phyloP scores from a whole-genome alignment of 92 coral and sea anemone species.

The Heliopora coerulea region DNA sequence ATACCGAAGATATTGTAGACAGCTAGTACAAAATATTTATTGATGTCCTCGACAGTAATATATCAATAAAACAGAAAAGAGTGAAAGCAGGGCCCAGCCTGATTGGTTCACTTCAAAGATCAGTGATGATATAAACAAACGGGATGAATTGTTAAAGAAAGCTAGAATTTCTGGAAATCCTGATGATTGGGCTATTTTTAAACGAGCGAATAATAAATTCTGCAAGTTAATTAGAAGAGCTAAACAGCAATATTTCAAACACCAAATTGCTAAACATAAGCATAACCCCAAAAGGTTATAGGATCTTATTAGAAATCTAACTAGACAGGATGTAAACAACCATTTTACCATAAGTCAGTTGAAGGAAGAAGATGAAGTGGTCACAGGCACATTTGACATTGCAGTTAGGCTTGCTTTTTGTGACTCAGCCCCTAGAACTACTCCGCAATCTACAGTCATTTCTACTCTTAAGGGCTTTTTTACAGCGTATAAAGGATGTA shows the following conservation, averaged over 20 bases:
- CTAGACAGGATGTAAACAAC: constrained; percentile 20
- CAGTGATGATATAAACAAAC: constrained; percentile 5
- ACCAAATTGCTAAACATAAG: constrained; percentile 1
- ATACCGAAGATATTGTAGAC: neutral
- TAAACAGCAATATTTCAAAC: constrained; percentile 19
- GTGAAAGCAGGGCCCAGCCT: constrained; percentile 18
- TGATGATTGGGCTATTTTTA: constrained; percentile 8
- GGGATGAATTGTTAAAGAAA: constrained; percentile 27
- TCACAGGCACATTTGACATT: constrained; percentile 13
- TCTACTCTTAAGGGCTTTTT: no score
- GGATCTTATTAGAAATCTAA: constrained; percentile 12
- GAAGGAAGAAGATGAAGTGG: constrained; percentile 4
- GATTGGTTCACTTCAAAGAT: constrained; percentile 10
- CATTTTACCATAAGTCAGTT: constrained; percentile 12
- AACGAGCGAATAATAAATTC: neutral
- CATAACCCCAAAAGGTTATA: constrained; percentile 23
- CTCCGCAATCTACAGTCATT: no score
- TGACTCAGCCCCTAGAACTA: constrained; percentile 5
- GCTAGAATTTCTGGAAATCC: constrained; percentile 8
- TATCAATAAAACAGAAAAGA: neutral
- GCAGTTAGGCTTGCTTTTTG: constrained; percentile 5
- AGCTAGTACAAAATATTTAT: neutral
- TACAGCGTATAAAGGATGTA: no score
- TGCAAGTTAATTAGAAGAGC: neutral
- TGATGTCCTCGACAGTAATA: neutral